Percentiles rank a stretch among this genome's conserved stretches.
These are phyloP conservation scores for Phengaris arion DNA, from an alignment of 2,888 invertebrate species.

Conservation along the genomic window DNA sequence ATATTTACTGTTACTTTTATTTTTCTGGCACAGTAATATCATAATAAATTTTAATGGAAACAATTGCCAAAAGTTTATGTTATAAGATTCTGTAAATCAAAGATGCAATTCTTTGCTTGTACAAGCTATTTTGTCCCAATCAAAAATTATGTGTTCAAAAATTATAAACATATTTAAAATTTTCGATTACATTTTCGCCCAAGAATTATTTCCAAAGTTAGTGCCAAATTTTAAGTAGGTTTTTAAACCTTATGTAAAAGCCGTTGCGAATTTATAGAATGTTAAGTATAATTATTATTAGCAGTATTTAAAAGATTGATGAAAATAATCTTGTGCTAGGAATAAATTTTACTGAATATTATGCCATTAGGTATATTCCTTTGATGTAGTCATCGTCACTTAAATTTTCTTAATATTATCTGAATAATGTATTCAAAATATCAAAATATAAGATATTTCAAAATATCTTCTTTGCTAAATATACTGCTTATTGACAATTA, in stretches of 20 bases:
- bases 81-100: neutral
- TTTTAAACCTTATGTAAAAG: conserved; percentile 27
- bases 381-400: too few relatives aligned
- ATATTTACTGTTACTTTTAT: conserved; percentile 12
- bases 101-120: neutral
- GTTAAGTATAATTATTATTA: neutral
- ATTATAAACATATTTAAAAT: neutral
- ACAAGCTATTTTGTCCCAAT: neutral
- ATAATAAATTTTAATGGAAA: neutral
- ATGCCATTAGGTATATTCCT: too few relatives aligned
- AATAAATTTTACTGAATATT: neutral
- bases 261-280: neutral
- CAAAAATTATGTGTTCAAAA: neutral
- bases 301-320: neutral
- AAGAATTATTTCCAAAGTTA: conserved; percentile 5
- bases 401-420: neutral
- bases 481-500: neutral
- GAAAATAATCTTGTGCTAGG: neutral
- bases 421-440: neutral
- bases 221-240: conserved; percentile 44
- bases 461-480: too few relatives aligned
- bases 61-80: neutral
- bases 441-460: too few relatives aligned
- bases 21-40: neutral
- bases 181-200: neutral